Evolutionary conservation across 2,113 vertebrate genomes (phyloP).

Genomic region (Lepus europaeus): DNA sequence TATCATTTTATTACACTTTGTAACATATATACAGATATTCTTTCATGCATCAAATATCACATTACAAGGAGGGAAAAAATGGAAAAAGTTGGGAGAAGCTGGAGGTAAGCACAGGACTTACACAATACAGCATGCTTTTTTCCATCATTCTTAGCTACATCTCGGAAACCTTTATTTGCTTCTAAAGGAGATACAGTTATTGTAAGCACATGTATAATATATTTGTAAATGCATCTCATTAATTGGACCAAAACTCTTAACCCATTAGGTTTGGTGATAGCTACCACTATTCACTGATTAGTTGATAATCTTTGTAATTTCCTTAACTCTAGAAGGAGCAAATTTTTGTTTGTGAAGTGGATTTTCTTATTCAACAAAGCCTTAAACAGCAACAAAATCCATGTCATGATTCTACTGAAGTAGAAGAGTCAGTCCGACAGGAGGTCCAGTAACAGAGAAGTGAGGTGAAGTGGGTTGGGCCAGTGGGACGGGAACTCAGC

Average conservation of each 20-base stretch:
- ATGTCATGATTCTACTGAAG: not conserved
- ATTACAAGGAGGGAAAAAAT: not conserved
- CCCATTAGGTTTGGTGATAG: not conserved
- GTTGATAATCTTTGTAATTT: not conserved
- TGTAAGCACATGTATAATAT: slow-evolving; percentile 12
- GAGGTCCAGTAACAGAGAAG: slow-evolving; percentile 2
- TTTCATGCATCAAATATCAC: not conserved
- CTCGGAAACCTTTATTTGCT: not conserved
- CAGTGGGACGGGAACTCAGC: not conserved
- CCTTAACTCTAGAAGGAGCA: not conserved
- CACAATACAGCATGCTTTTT: not conserved
- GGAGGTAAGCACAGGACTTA: not conserved
- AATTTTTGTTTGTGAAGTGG: not conserved
- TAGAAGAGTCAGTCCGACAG: not conserved
- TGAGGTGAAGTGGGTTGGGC: not conserved
- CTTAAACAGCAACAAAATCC: not conserved
- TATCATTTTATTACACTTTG: not conserved
- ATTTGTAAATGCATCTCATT: not conserved
- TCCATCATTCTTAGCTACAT: not conserved
- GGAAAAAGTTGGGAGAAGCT: not conserved
- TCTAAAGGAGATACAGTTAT: not conserved
- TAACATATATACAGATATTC: not conserved
- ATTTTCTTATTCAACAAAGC: slow-evolving; percentile 22
- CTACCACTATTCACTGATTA: not conserved
- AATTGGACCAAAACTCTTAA: not conserved